A percentile compares a stretch with the other conserved stretches of the same genome.
Conservation (phyloP, 2,797 vertebrate genomes). For the Coluber constrictor region DNA sequence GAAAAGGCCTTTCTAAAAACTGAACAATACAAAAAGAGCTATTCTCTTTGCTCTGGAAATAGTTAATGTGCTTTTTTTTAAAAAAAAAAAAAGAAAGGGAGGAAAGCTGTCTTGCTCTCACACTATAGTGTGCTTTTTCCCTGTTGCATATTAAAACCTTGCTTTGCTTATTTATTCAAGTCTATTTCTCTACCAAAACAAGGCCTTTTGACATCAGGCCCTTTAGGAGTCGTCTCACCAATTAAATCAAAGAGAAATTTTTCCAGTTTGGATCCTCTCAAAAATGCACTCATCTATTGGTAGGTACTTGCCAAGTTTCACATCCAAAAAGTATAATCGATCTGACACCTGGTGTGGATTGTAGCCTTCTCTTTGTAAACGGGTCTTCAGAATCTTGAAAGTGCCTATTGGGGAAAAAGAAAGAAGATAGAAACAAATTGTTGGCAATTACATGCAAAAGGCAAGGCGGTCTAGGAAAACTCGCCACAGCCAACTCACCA, state of each 20-base stretch:
- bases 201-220: neutral
- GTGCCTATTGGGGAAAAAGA: conserved; percentile 70
- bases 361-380: conserved; percentile 79
- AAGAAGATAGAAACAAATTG: neutral
- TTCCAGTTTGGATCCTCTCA: conserved; percentile 70
- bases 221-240: neutral
- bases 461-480: neutral
- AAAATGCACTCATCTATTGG: conserved; percentile 72
- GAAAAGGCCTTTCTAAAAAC: conserved; percentile 8
- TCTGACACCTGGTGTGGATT: conserved; percentile 73
- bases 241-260: conserved; percentile 70
- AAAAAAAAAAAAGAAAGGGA: too few relatives aligned
- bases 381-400: conserved; percentile 87
- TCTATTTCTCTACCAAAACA: neutral
- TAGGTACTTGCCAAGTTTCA: conserved; percentile 73
- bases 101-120: neutral
- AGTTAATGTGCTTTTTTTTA: conserved; percentile 17
- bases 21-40: neutral
- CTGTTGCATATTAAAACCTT: neutral
- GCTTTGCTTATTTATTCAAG: neutral
- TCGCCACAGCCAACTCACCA: neutral
- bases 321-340: conserved; percentile 80
- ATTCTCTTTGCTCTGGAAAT: neutral
- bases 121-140: neutral
- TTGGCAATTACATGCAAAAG: neutral